Evolutionary conservation across 2,888 invertebrate genomes (phyloP).

Genomic region (Zygothrica quintamaculata): DNA sequence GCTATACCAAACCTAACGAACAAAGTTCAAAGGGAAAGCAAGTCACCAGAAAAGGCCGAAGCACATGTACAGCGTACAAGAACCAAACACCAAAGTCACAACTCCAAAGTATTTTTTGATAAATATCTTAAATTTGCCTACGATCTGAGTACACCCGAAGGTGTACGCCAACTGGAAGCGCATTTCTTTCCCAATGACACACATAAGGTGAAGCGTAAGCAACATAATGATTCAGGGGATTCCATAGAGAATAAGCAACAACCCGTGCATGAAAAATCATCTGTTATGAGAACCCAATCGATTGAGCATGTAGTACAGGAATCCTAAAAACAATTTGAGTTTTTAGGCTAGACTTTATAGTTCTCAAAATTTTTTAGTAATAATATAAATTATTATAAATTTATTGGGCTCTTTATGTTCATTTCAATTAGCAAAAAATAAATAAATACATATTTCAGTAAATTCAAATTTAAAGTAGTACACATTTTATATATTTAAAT

Average conservation of each 20-base stretch:
- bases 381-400: conserved; percentile 22
- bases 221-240: conserved; percentile 18
- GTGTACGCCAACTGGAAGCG: conserved; percentile 60
- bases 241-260: conserved; percentile 5
- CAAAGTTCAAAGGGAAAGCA: conserved; percentile 25
- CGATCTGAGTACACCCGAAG: conserved; percentile 63
- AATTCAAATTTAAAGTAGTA: no score
- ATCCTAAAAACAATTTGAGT: neutral
- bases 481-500: no score
- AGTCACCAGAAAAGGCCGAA: conserved; percentile 18
- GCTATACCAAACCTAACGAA: neutral
- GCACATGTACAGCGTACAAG: conserved; percentile 33
- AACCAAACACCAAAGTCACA: conserved; percentile 32
- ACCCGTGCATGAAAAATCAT: neutral
- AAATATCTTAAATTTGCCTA: conserved; percentile 69
- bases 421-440: no score
- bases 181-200: conserved; percentile 60
- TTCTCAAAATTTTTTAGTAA: conserved; percentile 34
- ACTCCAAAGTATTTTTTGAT: conserved; percentile 61
- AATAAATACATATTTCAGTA: no score
- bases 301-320: neutral
- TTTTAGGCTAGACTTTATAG: neutral
- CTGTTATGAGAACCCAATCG: neutral
- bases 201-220: conserved; percentile 2
- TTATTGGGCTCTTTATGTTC: no score